These are phyloP conservation scores for Dendrophyllia cribrosa DNA, from an alignment of 64 coral and sea anemone species.

Conservation along the genomic window DNA sequence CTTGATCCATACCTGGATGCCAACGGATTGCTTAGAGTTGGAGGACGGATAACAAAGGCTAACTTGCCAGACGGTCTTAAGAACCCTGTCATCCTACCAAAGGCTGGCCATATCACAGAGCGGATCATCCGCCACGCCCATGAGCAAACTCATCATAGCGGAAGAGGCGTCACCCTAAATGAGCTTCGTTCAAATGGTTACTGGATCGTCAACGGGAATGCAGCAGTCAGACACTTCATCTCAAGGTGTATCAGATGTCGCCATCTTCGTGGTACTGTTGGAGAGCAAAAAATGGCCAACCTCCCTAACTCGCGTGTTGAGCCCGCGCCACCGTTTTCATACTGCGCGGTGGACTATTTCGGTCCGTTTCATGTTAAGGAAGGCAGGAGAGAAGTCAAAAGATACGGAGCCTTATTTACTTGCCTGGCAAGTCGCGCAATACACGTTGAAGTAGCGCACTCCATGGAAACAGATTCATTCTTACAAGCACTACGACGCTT, in stretches of 20 bases:
- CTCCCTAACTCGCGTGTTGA: constrained; percentile 13
- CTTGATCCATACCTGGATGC: constrained; percentile 70
- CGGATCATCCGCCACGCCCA: neutral
- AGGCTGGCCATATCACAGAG: no score
- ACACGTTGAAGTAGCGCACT: no score
- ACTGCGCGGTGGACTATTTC: constrained; percentile 11
- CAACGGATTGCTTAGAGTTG: constrained; percentile 32
- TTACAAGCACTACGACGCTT: no score
- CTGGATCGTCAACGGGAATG: constrained; percentile 66
- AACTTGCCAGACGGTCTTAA: neutral
- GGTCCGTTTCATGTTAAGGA: no score
- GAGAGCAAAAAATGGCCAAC: constrained; percentile 69
- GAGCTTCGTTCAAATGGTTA: constrained; percentile 45
- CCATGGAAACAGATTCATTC: neutral
- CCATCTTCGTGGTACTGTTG: constrained; percentile 23
- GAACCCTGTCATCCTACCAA: neutral
- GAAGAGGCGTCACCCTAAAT: constrained; percentile 54
- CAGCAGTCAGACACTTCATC: constrained; percentile 39
- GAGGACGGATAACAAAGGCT: constrained; percentile 53
- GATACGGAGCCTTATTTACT: no score
- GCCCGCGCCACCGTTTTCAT: constrained; percentile 46
- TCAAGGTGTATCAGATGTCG: constrained; percentile 58
- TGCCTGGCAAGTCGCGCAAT: no score
- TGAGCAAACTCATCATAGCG: constrained; percentile 51
- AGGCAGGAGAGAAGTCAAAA: no score